A percentile compares a stretch with the other conserved stretches of the same genome.
phyloP scores from a whole-genome alignment of 1,140 invertebrate species.

The Macrobrachium rosenbergii region DNA sequence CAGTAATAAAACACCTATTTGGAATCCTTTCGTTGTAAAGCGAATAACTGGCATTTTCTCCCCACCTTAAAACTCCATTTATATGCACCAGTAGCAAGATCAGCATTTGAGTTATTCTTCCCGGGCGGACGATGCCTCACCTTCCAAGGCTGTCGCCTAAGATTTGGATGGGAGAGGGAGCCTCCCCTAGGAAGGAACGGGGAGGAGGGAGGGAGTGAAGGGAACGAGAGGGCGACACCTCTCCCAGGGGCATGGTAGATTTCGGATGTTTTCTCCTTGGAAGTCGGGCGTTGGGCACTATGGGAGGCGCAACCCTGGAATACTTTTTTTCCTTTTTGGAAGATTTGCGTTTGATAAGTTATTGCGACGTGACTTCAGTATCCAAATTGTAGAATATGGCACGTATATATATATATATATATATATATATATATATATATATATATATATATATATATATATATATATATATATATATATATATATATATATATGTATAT shows the following conservation, averaged over 20 bases:
- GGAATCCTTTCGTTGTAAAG: constrained; percentile 47
- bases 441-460: background rate
- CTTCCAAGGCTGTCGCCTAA: background rate
- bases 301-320: background rate
- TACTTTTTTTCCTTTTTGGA: background rate
- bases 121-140: background rate
- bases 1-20: constrained; percentile 49
- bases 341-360: background rate
- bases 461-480: background rate
- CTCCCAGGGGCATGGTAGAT: too few species aligned
- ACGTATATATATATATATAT: background rate
- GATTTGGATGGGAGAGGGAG: constrained; percentile 7
- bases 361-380: background rate
- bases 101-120: constrained; percentile 40
- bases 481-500: background rate
- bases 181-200: background rate
- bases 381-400: background rate
- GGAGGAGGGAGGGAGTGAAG: background rate
- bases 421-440: background rate
- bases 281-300: background rate
- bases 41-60: constrained; percentile 43
- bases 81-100: constrained; percentile 46
- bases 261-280: too few species aligned
- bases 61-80: constrained; percentile 50
- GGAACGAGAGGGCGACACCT: background rate